Base-by-base conservation (phyloP, 1,140 invertebrate genomes). In the Papilio dardanus region DNA sequence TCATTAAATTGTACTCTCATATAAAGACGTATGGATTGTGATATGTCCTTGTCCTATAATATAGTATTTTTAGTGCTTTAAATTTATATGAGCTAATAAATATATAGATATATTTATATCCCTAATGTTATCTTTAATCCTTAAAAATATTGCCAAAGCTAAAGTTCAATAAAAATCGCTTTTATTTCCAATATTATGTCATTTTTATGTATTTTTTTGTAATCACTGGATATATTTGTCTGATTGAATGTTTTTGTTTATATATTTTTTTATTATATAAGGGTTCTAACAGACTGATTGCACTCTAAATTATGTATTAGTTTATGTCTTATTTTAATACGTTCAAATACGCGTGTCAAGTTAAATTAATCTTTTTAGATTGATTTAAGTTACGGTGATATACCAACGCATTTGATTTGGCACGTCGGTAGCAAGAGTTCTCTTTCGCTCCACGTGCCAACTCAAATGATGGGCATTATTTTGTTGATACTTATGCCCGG, bases 201-300 rank as follows among this genome's bases (percentile, higher is more conserved):
- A 19, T 50, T 50, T 37, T 37, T 12, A 50, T 50, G 46, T 28
- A 30, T 30, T 28, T 10, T 24, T 28, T 62, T 62, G 8, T 28
- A 28, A 28, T 5, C 54, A 14, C 24, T 5, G 3, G 8, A 30
- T 62, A 3, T 30, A 3, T 28, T 12, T 12, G 19, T 54, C 19
- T 54, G 50, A 21, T 21, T 54, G 12, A 54, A 54, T 24, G 7
- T 65, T 6, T 24, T 31, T 65, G 58, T n/a, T 31, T 65, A 31
- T 31, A 65, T 66, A 30, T 66, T 66, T 66, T 16, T 7, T 66
- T 33, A 33, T 30, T 66, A 19, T 19, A 66, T 66, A 69, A 69
- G 67, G 30, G n/a, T 37, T 31, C 28, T 16, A 19, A 71, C 40
- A 71, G 69, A 71, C 67, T 69, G 67, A 69, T 42, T 69, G 67